Evolutionary conservation across 2,113 vertebrate species (phyloP).

Genomic region (Pithys albifrons): DNA sequence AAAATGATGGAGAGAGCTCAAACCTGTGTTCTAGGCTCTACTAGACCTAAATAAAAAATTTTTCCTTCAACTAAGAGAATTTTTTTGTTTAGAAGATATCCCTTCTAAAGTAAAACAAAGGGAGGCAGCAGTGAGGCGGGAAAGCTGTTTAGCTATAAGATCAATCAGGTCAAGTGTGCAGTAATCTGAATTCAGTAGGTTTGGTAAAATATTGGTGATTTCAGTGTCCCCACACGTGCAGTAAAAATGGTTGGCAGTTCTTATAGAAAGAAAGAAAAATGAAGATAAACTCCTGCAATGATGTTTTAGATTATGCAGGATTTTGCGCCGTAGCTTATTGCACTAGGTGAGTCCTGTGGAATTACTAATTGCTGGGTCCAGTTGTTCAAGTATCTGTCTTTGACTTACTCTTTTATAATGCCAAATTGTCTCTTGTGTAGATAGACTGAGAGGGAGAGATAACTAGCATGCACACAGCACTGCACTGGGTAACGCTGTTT

Average conservation of each 20-base stretch:
- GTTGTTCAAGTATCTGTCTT: background rate
- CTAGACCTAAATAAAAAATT: background rate
- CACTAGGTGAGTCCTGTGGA: background rate
- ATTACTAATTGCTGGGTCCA: background rate
- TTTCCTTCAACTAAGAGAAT: background rate
- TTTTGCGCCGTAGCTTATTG: accelerated
- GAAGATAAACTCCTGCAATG: background rate
- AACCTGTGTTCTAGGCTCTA: background rate
- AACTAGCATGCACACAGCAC: background rate
- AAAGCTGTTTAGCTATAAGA: background rate
- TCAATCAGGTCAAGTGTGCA: background rate
- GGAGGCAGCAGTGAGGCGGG: accelerated
- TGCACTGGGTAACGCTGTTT: background rate
- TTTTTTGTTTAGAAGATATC: background rate
- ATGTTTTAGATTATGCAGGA: background rate
- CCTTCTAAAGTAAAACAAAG: background rate
- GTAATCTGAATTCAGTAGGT: background rate
- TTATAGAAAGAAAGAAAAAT: background rate
- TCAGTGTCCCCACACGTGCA: background rate
- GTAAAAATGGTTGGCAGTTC: background rate
- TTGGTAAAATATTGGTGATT: background rate
- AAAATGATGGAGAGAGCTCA: background rate
- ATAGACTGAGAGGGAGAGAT: background rate
- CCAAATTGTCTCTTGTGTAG: background rate
- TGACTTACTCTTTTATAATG: background rate